phyloP scores from a whole-genome alignment of 2,888 invertebrate genomes.

The Oxytorus armatus region DNA sequence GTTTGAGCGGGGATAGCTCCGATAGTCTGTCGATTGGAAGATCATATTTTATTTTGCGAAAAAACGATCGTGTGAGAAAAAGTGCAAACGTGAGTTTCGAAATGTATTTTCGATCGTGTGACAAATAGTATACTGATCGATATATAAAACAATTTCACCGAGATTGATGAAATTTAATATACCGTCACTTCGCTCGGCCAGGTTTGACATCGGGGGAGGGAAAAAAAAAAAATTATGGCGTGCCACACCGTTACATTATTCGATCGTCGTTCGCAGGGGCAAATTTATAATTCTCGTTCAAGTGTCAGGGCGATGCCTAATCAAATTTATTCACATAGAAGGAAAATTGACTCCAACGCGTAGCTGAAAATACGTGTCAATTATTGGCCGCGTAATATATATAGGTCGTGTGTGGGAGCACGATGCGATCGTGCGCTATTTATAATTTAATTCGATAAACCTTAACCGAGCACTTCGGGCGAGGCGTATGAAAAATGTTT shows the following conservation, averaged over 20 bases:
- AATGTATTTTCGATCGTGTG: too few species aligned
- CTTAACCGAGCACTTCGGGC: too few species aligned
- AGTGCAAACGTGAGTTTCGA: too few species aligned
- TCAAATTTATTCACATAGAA: conserved; percentile 2
- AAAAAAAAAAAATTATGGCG: conserved; percentile 17
- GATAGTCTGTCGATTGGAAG: too few species aligned
- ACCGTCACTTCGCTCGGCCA: conserved; percentile 26
- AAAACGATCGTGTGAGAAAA: too few species aligned
- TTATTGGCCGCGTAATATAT: background rate
- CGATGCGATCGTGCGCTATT: background rate
- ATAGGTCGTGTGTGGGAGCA: too few species aligned
- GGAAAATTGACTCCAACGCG: conserved; percentile 1
- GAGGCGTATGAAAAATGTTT: too few species aligned
- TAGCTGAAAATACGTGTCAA: background rate
- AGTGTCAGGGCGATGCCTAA: background rate
- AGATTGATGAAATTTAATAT: conserved; percentile 47
- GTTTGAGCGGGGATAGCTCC: too few species aligned
- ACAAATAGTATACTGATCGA: too few species aligned
- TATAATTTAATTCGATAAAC: too few species aligned
- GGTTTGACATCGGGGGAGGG: background rate
- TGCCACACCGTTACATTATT: background rate
- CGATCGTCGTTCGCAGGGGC: background rate
- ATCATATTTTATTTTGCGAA: too few species aligned
- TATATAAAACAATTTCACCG: too few species aligned
- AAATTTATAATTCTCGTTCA: background rate